These are phyloP conservation scores for Nomada fabriciana DNA, from an alignment of 2,888 invertebrate species.

Conservation along the genomic window DNA sequence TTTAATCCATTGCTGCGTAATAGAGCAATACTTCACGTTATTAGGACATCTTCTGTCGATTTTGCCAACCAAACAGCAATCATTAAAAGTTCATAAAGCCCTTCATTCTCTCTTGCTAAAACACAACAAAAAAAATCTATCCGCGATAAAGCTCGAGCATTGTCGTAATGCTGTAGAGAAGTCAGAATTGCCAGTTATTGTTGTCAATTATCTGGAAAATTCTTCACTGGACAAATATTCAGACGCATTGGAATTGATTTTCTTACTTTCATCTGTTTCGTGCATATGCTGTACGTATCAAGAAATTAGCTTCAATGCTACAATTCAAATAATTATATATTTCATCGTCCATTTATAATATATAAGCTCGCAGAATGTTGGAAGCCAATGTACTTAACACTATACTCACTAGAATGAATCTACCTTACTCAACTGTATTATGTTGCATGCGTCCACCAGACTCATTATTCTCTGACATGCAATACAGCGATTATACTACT, in stretches of 20 bases:
- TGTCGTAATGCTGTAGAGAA: conserved; percentile 74
- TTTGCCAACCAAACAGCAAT: conserved; percentile 66
- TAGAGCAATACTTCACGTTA: conserved; percentile 81
- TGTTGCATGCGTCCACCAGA: conserved; percentile 62
- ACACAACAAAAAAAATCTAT: conserved; percentile 19
- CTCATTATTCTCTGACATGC: conserved; percentile 37
- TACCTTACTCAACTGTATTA: conserved; percentile 74
- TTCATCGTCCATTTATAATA: background rate
- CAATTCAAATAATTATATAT: background rate
- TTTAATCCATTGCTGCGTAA: conserved; percentile 64
- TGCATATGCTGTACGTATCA: conserved; percentile 77
- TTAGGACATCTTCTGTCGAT: conserved; percentile 79
- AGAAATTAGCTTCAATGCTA: background rate
- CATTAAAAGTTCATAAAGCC: conserved; percentile 65
- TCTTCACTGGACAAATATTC: conserved; percentile 77
- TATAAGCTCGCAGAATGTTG: conserved; percentile 80
- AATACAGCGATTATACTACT: conserved; percentile 60
- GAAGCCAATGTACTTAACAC: conserved; percentile 78
- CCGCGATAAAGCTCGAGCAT: conserved; percentile 67
- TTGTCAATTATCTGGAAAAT: conserved; percentile 78
- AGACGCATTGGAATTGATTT: conserved; percentile 76
- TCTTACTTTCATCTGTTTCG: conserved; percentile 76
- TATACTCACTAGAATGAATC: conserved; percentile 80
- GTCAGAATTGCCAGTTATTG: conserved; percentile 80
- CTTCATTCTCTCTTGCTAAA: conserved; percentile 67